These are phyloP conservation scores for Zaprionus lachaisei DNA, from an alignment of 1,140 invertebrate species.

Conservation along the genomic window DNA sequence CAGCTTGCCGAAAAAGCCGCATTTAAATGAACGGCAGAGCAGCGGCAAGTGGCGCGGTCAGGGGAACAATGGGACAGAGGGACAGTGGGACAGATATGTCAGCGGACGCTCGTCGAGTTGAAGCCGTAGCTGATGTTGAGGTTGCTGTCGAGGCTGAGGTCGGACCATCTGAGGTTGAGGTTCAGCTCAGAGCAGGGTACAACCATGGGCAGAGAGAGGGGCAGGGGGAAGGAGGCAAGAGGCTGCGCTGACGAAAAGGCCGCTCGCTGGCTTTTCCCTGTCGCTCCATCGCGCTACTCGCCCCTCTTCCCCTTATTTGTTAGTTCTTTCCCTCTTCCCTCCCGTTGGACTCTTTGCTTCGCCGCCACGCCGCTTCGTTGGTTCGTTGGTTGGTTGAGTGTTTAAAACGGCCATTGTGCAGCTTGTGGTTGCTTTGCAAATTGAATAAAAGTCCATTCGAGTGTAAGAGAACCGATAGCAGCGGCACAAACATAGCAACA, in stretches of 20 bases:
- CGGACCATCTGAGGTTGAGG: conserved; percentile 14
- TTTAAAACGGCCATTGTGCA: conserved; percentile 82
- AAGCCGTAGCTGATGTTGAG: conserved; percentile 29
- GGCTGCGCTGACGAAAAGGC: conserved; percentile 66
- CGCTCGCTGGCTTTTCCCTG: conserved; percentile 34
- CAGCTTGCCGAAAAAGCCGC: conserved; percentile 42
- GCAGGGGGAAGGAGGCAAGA: neutral
- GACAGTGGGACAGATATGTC: conserved; percentile 77
- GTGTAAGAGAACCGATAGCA: conserved; percentile 83
- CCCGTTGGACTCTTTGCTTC: neutral
- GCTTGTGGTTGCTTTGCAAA: conserved; percentile 82
- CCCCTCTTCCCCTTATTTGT: neutral
- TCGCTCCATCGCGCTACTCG: conserved; percentile 9
- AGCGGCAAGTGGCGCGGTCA: neutral
- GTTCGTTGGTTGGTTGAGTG: conserved; percentile 73
- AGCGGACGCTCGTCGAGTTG: conserved; percentile 25
- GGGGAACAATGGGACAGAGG: conserved; percentile 44
- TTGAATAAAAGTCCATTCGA: conserved; percentile 83
- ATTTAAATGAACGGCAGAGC: conserved; percentile 71
- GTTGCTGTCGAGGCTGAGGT: conserved; percentile 10
- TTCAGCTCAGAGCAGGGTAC: conserved; percentile 2
- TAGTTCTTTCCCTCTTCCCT: neutral
- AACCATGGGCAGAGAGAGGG: neutral
- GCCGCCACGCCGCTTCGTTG: conserved; percentile 37
- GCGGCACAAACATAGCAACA: conserved; percentile 34